These are phyloP conservation scores for Drosophila picticornis DNA, from an alignment of 2,888 invertebrate species.

Conservation along the genomic window DNA sequence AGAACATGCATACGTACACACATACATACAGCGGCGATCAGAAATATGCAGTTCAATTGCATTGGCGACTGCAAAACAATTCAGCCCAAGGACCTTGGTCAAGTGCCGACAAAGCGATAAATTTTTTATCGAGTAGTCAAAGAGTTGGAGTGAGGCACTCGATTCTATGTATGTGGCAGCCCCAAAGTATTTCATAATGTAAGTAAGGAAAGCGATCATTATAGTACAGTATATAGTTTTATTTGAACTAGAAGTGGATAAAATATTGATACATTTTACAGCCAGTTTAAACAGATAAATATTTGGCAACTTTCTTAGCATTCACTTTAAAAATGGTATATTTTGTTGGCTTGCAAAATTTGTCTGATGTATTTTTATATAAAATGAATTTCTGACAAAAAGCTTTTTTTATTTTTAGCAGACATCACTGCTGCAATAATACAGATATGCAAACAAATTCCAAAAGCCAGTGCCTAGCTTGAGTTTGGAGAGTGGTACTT, in stretches of 20 bases:
- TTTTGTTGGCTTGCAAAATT: background rate
- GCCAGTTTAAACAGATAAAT: background rate
- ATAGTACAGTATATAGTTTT: too few relatives aligned
- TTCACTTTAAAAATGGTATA: background rate
- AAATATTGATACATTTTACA: background rate
- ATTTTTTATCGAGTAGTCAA: constrained; percentile 25
- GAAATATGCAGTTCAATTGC: constrained; percentile 80
- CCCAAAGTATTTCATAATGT: constrained; percentile 1
- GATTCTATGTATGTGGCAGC: constrained; percentile 18
- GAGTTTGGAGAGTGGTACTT: background rate
- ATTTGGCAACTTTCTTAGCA: background rate
- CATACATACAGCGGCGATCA: constrained; percentile 33
- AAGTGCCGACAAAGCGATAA: constrained; percentile 72
- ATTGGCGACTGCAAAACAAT: constrained; percentile 68
- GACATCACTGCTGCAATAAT: background rate
- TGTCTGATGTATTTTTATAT: background rate
- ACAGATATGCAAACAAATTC: background rate
- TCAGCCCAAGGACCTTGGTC: constrained; percentile 77
- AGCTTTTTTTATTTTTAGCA: background rate
- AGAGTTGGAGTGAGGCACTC: constrained; percentile 17
- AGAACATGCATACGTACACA: constrained; percentile 20
- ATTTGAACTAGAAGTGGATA: background rate
- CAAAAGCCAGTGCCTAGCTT: background rate
- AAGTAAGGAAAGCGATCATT: background rate
- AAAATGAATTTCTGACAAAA: background rate